Evolutionary conservation across 2,797 vertebrate species (phyloP), one percentile per base, ranked within the genome.

Genomic region (Netta rufina): DNA sequence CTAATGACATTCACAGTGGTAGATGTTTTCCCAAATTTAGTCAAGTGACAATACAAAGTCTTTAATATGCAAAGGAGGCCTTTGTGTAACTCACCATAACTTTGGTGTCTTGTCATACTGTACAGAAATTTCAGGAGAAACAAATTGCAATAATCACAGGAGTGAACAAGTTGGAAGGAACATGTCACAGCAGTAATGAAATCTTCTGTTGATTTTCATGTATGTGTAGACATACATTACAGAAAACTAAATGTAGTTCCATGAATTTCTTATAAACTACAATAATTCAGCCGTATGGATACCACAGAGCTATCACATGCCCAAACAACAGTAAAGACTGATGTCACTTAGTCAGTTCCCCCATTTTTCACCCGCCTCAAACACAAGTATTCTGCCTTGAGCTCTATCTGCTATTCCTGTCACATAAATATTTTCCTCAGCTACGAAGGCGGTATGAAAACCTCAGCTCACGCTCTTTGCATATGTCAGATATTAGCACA

Each of bases 1-100:
- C 92, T 87, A 70, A 93, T 71, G 92, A 92, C 91, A 53, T 92
- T 89, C 94, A 5, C 95, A 30, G 94, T 56, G 71, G 45, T 75
- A 73, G 87, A 88, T 81, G 89, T 33, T 90, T 36, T 91, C 92
- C 95, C 95, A 95, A 96, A 96, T 93, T 91, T 89, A 94, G 79
- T 81, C 89, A 38, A 95, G 93, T 91, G 93, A 96, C 95, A 96
- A 84, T 33, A 8, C 76, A 0, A 64, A 53, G 93, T 92, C 92
- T 94, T 95, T 95, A 96, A 89, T 92, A 93, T 92, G 96, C 95
- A 96, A 96, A 96, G 85, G 87, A 96, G 87, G 3, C 85, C 89
- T 91, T 93, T 76, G 93, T 94, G 91, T 12, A 73, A 45, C 89
- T 91, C 96, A 13, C 73, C 82, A 18, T 19, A 96, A 94, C 92